These are phyloP conservation scores for Synergus umbraculus DNA, from an alignment of 2,888 invertebrate species.

Conservation along the genomic window DNA sequence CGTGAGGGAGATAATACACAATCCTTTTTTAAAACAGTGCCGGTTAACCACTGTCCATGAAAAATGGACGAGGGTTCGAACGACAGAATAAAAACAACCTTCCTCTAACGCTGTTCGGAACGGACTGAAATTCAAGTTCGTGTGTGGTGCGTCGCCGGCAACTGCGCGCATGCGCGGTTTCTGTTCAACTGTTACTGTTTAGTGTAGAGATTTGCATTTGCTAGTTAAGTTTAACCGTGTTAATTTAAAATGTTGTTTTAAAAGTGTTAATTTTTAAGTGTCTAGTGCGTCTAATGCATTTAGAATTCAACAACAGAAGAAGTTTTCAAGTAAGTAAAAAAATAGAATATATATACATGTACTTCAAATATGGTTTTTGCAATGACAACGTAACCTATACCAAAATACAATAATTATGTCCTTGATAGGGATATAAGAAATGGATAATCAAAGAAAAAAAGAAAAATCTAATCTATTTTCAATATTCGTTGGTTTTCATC, in stretches of 20 bases:
- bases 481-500: too few species aligned
- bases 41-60: background rate
- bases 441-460: too few species aligned
- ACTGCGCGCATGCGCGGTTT: slow-evolving; percentile 60
- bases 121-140: slow-evolving; percentile 57
- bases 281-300: too few species aligned
- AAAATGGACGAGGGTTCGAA: slow-evolving; percentile 43
- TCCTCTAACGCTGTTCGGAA: slow-evolving; percentile 59
- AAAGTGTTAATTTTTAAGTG: background rate
- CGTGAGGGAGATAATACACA: slow-evolving; percentile 21
- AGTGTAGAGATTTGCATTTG: background rate
- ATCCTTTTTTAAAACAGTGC: slow-evolving; percentile 3
- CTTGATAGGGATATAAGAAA: too few species aligned
- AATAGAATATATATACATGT: background rate
- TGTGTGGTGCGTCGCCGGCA: slow-evolving; percentile 53
- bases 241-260: too few species aligned
- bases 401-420: too few species aligned
- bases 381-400: too few species aligned
- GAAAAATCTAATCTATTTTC: too few species aligned
- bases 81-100: slow-evolving; percentile 51
- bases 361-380: too few species aligned
- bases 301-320: slow-evolving; percentile 14
- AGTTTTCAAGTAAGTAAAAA: background rate
- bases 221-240: slow-evolving; percentile 32
- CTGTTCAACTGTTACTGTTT: background rate